Conservation (phyloP, 2,797 vertebrate species). For the Onychomys arenicola region DNA sequence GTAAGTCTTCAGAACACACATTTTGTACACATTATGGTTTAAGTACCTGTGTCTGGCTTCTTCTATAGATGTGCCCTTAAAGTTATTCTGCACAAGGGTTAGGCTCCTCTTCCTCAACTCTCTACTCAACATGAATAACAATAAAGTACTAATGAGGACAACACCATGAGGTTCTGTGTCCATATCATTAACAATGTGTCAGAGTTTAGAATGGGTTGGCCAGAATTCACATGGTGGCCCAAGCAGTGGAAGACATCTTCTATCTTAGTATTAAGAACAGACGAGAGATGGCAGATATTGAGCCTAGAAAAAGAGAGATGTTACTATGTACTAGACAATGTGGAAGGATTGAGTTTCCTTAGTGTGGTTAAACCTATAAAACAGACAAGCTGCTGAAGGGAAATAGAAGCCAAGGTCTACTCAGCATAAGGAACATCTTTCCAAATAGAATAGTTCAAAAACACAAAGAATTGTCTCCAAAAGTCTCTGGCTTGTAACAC, state of each 20-base stretch:
- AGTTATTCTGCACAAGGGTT: background rate
- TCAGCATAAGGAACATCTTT: background rate
- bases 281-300: background rate
- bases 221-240: background rate
- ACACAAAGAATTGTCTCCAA: background rate
- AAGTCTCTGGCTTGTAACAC: background rate
- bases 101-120: background rate
- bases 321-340: background rate
- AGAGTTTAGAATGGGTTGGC: background rate
- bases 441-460: background rate
- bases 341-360: background rate
- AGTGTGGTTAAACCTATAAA: background rate
- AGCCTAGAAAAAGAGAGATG: background rate
- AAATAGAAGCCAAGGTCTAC: background rate
- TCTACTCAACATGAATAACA: background rate
- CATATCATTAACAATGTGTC: background rate
- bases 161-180: background rate
- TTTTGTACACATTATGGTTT: background rate
- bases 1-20: background rate
- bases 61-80: background rate
- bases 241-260: background rate
- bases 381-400: background rate
- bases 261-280: background rate
- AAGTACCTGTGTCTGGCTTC: background rate
- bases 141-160: background rate